Evolutionary conservation across 2,888 invertebrate genomes (phyloP), one percentile per base, ranked within the genome.

Genomic region (Hedychridium roseum): DNA sequence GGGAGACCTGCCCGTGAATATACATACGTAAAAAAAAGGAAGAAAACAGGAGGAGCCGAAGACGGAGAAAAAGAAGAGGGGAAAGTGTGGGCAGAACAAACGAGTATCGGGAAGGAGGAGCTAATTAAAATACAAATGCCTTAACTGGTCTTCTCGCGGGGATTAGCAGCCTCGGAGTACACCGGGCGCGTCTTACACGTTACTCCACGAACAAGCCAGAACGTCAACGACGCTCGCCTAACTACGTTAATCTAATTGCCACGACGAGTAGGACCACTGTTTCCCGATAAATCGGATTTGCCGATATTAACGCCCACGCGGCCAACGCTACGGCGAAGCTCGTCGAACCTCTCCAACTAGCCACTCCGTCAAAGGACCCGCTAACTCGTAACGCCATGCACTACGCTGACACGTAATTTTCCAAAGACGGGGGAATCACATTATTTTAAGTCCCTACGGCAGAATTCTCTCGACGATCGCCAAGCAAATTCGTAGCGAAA

Each of bases 81-180:
- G 43, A 30, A 38, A 47, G 55, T 50, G 54, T 50, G 60, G 55
- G 46, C 64, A 67, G 68, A 68, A 71, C 69, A 69, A 69, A 67
- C 64, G 68, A 57, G 64, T 62, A 67, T 69, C 71, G 70, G 63
- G 68, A 70, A 71, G 66, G 67, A 66, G 64, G 66, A 70, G 70
- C 74, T 77, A 74, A 77, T 77, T 77, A 77, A 76, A 76, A 76
- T 73, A 71, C 68, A 74, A 74, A 73, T 75, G 73, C 69, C 68
- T 71, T 60, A 60, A 70, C 70, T 68, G 69, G 66, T 40, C 23
- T 61, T 57, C 57, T 55, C 39, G 31, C 2, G 44, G 51, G 61
- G 66, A 66, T 65, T 66, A 66, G n/a, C n/a, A n/a, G n/a, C n/a
- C n/a, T n/a, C n/a, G n/a, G n/a, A n/a, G n/a, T n/a, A 44, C 54